Evolutionary conservation across 2,797 vertebrate genomes (phyloP), one percentile per base, ranked within the genome.

Genomic region (Labeo calbasu): DNA sequence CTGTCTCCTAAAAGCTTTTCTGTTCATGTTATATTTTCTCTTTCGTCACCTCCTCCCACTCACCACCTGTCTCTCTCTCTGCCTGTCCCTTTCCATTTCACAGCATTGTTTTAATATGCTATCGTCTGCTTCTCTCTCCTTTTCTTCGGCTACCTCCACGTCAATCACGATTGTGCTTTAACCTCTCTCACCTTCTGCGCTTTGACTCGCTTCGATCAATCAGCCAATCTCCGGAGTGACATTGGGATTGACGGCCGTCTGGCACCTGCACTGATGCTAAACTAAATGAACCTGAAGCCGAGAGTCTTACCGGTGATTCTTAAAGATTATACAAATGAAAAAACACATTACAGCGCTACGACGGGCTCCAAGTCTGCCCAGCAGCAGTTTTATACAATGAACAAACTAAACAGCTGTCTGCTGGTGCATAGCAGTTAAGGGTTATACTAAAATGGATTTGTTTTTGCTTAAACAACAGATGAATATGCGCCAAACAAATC

Each of bases 91-190:
- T 66, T 79, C 40, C 51, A 77, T 73, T 66, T 70, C 72, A 72
- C 59, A n/a, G 48, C 68, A 86, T 86, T 88, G 87, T 88, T 90
- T 86, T 86, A 88, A 82, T 86, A 85, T 75, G 84, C 83, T 72
- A 76, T 85, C 79, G 79, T 81, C 77, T 72, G 81, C 32, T n/a
- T 84, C 65, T 53, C 70, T 69, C 36, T 84, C 46, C 77, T 76
- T 63, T 72, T 83, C 68, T 51, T 50, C 40, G 50, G 59, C 77
- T 82, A 55, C 72, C 84, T 85, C 84, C 53, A 88, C 92, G 92
- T 94, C 94, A 95, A 91, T 95, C 93, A 94, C 85, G 1, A 77
- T 46, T 75, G 89, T 90, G 92, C 92, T 92, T 92, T 90, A 21
- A 87, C 61, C 86, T 92, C 89, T 88, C 90, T 92, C 91, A 89